Evolutionary conservation across 1,140 invertebrate genomes (phyloP).

Genomic region (Drosophila malerkotliana): DNA sequence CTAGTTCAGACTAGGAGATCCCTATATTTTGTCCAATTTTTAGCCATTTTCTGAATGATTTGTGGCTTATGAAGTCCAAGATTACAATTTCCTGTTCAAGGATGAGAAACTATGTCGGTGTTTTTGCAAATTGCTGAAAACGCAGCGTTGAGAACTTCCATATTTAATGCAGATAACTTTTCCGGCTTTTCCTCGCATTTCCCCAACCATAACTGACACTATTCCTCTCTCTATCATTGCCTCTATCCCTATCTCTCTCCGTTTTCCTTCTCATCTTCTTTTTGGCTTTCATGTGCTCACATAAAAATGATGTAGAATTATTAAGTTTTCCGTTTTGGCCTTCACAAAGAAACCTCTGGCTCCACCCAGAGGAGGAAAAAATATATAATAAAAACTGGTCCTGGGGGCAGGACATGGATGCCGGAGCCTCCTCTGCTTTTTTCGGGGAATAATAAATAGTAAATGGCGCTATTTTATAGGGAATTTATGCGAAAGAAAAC

Average conservation of each 20-base stretch:
- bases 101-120: too few relatives aligned
- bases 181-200: background rate
- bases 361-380: background rate
- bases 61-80: too few relatives aligned
- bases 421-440: background rate
- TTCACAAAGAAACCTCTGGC: constrained; percentile 42
- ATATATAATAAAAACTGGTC: constrained; percentile 2
- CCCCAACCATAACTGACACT: background rate
- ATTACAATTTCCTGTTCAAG: too few relatives aligned
- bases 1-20: too few relatives aligned
- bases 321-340: constrained; percentile 54
- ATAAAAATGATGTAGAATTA: constrained; percentile 73
- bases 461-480: constrained; percentile 70
- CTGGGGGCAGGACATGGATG: background rate
- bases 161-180: constrained; percentile 39
- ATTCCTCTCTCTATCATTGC: background rate
- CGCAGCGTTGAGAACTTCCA: background rate
- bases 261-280: background rate
- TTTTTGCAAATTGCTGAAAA: too few relatives aligned
- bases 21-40: too few relatives aligned
- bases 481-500: constrained; percentile 60
- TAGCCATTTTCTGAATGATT: too few relatives aligned
- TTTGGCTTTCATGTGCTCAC: constrained; percentile 14
- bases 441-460: constrained; percentile 62
- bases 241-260: background rate